These are phyloP conservation scores for Sphaeridia pumilis DNA, from an alignment of 2,888 invertebrate species.

Conservation along the genomic window DNA sequence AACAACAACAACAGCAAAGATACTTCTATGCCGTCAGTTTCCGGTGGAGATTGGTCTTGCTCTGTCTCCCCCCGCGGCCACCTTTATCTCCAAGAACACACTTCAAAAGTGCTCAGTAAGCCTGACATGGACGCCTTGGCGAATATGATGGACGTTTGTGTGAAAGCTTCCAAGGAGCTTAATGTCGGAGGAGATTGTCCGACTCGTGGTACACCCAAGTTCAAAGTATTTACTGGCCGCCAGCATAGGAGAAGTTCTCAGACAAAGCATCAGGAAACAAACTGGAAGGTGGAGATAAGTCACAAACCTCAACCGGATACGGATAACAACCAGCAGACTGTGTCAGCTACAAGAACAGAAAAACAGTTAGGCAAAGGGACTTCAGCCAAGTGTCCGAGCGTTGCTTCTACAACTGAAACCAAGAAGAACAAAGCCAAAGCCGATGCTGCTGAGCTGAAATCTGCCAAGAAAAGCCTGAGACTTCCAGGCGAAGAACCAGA, in stretches of 20 bases:
- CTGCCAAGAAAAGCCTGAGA: slow-evolving; percentile 8
- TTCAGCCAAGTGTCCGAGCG: background rate
- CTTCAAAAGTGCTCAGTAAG: too few species aligned
- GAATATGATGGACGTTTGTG: slow-evolving; percentile 16
- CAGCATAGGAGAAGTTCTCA: slow-evolving; percentile 7
- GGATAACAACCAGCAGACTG: too few species aligned
- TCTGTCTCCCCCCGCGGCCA: too few species aligned
- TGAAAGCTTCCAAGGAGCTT: slow-evolving; percentile 12
- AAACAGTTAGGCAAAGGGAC: background rate
- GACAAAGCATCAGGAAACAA: background rate
- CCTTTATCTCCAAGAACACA: too few species aligned
- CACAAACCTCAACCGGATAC: slow-evolving; percentile 8
- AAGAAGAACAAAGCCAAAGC: background rate
- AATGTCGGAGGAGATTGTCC: slow-evolving; percentile 2
- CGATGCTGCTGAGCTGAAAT: background rate
- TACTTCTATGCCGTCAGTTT: too few species aligned
- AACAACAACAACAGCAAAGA: too few species aligned
- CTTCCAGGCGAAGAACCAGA: slow-evolving; percentile 16
- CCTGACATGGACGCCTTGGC: slow-evolving; percentile 10
- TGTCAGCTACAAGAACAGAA: background rate
- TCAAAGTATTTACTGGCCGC: slow-evolving; percentile 9
- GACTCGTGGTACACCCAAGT: slow-evolving; percentile 4
- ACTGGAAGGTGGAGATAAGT: slow-evolving; percentile 8
- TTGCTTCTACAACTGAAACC: background rate
- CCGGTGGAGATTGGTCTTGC: too few species aligned